phyloP scores from a whole-genome alignment of 1,140 invertebrate genomes.

The Aphis craccivora region DNA sequence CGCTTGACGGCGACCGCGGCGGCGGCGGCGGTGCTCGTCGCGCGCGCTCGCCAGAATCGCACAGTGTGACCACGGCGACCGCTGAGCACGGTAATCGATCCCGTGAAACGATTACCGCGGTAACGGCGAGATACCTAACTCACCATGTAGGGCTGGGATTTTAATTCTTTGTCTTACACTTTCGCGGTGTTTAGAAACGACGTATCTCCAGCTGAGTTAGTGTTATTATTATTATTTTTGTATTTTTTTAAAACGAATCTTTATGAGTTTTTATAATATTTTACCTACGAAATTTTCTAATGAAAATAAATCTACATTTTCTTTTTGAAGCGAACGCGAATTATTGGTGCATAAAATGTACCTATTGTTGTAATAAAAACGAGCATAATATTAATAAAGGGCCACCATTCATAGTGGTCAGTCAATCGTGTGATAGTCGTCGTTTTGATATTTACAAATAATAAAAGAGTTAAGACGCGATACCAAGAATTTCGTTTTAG shows the following conservation, averaged over 20 bases:
- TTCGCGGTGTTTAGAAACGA: no score
- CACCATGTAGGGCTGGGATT: background rate
- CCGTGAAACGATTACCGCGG: background rate
- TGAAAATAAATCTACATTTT: no score
- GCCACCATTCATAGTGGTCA: background rate
- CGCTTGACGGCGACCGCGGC: background rate
- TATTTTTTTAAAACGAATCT: no score
- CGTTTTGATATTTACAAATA: background rate
- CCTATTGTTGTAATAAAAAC: background rate
- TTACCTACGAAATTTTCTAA: no score
- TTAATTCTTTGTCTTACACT: background rate
- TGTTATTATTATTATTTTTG: background rate
- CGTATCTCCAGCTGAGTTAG: no score
- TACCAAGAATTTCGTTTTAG: background rate
- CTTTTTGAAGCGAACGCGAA: background rate
- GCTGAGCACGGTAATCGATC: conserved; percentile 22
- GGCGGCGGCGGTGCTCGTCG: background rate
- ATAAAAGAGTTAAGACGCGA: background rate
- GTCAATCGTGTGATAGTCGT: background rate
- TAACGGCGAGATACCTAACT: background rate
- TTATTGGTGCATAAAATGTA: background rate
- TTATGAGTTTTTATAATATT: no score
- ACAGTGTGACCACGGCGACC: conserved; percentile 34
- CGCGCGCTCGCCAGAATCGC: background rate
- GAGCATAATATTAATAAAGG: background rate